Base-by-base conservation (phyloP, 2,888 invertebrate species). In the Thereva nobilitata region DNA sequence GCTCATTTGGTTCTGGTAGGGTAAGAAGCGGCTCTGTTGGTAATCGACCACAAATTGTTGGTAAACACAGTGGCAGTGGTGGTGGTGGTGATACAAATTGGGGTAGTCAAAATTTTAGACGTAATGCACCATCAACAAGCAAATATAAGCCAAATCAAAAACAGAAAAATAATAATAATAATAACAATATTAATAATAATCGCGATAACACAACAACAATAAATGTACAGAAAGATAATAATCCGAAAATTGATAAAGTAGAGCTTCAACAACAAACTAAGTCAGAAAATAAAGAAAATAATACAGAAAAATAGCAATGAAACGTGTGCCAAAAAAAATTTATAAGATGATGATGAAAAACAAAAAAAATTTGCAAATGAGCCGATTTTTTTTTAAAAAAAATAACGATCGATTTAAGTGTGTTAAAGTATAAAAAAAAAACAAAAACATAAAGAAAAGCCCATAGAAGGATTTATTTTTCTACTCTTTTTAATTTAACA, bases 11-110 rank as follows among this genome's bases (percentile, higher is more conserved):
- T 67, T 79, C 77, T 40, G 81, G 79, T 10, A 78, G 80, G 55
- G 76, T 77, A 54, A 80, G 81, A 64, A 80, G 79, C 70, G 81
- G 80, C 57, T 81, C 81, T 1, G 67, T 79, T 70, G 80, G 81
- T 59, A 79, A 80, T 57, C 79, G 79, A 69, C 77, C 81, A 9
- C 80, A 80, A 73, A 74, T 78, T 64, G 79, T 73, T 1, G 76
- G 77, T 73, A 77, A 64, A 47, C 7, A 49, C 6, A 23, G 23
- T 23, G 23, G 23, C 10, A 47, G n/a, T n/a, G 77, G 77, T 47
- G 72, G 74, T 35, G 76, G 76, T 64, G 74, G 75, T 65, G 80
- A 80, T 64, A 52, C 70, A 12, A 59, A 54, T 59, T 67, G 64
- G 66, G 75, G 75, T 61, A 75, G 76, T 59, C 67, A 64, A 64